Base-by-base conservation (phyloP, 2,888 invertebrate species). In the Ormyrus nitidulus region DNA sequence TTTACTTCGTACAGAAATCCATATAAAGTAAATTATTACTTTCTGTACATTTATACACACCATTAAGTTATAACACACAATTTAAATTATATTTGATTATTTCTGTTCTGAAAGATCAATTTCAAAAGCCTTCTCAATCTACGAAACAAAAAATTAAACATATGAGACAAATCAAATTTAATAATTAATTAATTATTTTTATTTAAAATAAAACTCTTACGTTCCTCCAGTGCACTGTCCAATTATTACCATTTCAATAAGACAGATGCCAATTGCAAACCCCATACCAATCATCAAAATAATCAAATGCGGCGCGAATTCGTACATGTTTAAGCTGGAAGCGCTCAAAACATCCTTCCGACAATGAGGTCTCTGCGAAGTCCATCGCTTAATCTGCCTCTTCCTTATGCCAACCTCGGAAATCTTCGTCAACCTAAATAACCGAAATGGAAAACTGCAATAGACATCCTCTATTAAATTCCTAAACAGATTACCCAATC, bases 331-430 rank as follows among this genome's bases (percentile, higher is more conserved):
- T 53, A 89, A 85, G 10, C 87, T 87, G 58, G 87, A 84, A n/a
- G 86, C 84, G 5, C 84, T 86, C 5, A 85, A 77, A 13, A 86
- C 82, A 0, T 84, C 82, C 11, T 85, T 83, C n/a, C 84, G 76
- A 13, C 89, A 89, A 6, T 85, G 84, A 4, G 89, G 89, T 10
- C 83, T 87, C 62, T 84, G 85, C 2, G 87, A 85, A 48, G 84
- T 83, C 88, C 89, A 89, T 48, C 85, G 83, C 11, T 85, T 85
- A 10, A 86, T 71, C 71, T 88, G 87, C 9, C 89, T 86, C 61
- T 82, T 83, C 1, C 86, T 84, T 3, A 89, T 77, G 2, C 88
- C 89, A 0, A 83, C 83, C 46, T 87, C 86, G 13, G 85, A 83
- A 77, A 87, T 84, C 65, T 86, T 19, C 19, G 19, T 19, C 19